Conservation (phyloP, 2,113 vertebrate species). For the Chiloscyllium plagiosum region DNA sequence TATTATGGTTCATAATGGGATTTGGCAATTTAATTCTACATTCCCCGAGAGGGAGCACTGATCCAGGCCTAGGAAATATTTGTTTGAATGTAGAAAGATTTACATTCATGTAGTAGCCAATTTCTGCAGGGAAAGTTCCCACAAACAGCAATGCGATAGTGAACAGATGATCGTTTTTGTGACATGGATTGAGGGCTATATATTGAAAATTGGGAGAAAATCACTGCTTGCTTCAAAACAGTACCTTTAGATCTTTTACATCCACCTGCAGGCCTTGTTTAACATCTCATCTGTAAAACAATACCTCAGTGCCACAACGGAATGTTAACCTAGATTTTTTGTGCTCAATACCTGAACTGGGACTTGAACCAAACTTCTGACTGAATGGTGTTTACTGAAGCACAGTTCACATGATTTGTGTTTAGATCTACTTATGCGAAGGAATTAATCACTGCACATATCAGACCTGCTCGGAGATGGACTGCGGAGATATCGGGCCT, state of each 20-base stretch:
- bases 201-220: too few species aligned
- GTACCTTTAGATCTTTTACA: neutral
- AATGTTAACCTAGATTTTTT: neutral
- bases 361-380: neutral
- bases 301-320: neutral
- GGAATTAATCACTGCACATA: neutral
- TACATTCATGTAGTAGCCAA: neutral
- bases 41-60: neutral
- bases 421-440: neutral
- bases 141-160: neutral
- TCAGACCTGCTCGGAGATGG: constrained; percentile 73
- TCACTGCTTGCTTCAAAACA: neutral
- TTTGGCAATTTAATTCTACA: neutral
- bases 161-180: neutral
- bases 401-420: neutral
- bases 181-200: neutral
- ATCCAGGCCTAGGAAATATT: neutral
- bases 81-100: neutral
- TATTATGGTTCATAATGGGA: neutral
- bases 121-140: neutral
- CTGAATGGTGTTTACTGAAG: neutral
- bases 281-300: neutral
- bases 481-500: constrained; percentile 83
- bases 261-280: neutral
- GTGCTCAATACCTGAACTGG: neutral